A percentile compares a stretch with the other conserved stretches of the same genome.
Evolutionary conservation across 1,140 invertebrate genomes (phyloP).

Genomic region (Drosophila asahinai): DNA sequence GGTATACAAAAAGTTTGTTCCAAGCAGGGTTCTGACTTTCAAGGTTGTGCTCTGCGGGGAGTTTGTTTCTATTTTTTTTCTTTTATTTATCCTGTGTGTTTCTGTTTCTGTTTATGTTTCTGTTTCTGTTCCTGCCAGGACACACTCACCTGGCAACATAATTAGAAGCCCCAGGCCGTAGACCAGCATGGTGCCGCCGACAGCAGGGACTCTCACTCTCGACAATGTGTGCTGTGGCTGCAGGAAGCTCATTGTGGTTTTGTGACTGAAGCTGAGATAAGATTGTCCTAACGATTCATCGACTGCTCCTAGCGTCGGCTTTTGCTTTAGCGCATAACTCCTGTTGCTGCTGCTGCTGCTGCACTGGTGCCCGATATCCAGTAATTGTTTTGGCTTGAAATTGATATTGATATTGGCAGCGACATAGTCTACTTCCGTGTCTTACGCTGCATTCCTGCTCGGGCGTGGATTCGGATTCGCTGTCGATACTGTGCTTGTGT

Average conservation of each 20-base stretch:
- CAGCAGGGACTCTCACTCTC: conserved; percentile 27
- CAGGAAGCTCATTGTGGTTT: conserved; percentile 39
- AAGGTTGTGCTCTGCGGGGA: neutral
- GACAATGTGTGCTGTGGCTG: conserved; percentile 36
- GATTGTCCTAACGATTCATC: conserved; percentile 17
- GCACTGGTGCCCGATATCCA: conserved; percentile 1
- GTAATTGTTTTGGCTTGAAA: conserved; percentile 14
- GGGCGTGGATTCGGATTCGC: conserved; percentile 6
- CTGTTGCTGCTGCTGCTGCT: conserved; percentile 2
- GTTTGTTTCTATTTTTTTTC: neutral
- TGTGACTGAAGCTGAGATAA: conserved; percentile 16
- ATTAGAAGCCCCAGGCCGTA: conserved; percentile 63
- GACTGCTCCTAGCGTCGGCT: conserved; percentile 23
- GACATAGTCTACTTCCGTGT: conserved; percentile 19
- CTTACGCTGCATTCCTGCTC: conserved; percentile 4
- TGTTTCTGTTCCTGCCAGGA: neutral
- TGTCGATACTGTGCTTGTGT: conserved; percentile 3
- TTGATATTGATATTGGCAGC: conserved; percentile 21
- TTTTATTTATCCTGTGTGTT: conserved; percentile 1
- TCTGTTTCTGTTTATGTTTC: conserved; percentile 3
- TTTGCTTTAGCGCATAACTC: conserved; percentile 14
- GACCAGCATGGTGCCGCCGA: conserved; percentile 48
- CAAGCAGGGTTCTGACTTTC: neutral
- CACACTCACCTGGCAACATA: conserved; percentile 68
- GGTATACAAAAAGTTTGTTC: too few species aligned